Conservation (phyloP, 1,140 invertebrate species). For the Cyclina sinensis region DNA sequence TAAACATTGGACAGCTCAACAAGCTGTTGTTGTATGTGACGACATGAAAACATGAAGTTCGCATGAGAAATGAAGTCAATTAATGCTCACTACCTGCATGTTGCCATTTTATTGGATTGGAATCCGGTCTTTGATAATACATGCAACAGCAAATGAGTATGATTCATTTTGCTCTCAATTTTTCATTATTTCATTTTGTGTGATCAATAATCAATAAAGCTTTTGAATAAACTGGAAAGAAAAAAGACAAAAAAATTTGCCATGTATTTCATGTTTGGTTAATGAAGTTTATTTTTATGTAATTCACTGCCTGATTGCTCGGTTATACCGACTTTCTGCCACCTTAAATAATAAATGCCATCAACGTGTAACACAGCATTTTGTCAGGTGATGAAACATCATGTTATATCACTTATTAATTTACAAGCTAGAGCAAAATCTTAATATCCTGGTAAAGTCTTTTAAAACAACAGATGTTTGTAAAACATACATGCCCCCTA, state of each 20-base stretch:
- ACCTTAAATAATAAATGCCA: too few relatives aligned
- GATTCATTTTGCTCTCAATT: slow-evolving; percentile 6
- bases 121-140: slow-evolving; percentile 23
- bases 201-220: slow-evolving; percentile 24
- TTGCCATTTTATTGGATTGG: slow-evolving; percentile 2
- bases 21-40: neutral
- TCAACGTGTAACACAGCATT: too few relatives aligned
- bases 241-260: neutral
- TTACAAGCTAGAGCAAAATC: too few relatives aligned
- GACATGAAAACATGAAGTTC: neutral
- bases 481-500: too few relatives aligned
- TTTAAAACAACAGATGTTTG: too few relatives aligned
- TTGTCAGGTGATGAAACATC: too few relatives aligned
- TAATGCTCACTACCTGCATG: slow-evolving; percentile 15
- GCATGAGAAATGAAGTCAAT: slow-evolving; percentile 6
- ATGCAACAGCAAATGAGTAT: slow-evolving; percentile 3
- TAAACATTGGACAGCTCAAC: neutral
- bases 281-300: slow-evolving; percentile 11
- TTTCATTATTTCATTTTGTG: neutral
- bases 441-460: too few relatives aligned
- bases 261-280: neutral
- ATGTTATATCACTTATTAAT: too few relatives aligned
- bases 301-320: neutral
- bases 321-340: too few relatives aligned
- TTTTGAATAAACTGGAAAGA: neutral